These are phyloP conservation scores for Baryphthengus martii DNA, from an alignment of 2,113 vertebrate species.

Conservation along the genomic window DNA sequence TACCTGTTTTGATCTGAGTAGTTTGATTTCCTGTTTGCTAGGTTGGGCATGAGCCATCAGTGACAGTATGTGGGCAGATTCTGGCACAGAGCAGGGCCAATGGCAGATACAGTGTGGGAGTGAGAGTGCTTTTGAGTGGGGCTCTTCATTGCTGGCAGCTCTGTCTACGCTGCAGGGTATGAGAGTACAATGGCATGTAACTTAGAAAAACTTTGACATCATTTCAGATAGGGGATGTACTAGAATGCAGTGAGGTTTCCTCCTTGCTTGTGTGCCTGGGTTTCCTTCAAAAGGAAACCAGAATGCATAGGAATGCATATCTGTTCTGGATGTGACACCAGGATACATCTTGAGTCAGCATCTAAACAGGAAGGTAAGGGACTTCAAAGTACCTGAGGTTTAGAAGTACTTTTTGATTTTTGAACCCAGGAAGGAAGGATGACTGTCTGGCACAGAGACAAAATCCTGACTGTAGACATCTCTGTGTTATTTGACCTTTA, in stretches of 20 bases:
- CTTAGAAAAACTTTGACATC: neutral
- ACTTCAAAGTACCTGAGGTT: neutral
- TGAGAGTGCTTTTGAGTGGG: neutral
- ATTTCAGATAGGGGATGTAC: rapidly evolving
- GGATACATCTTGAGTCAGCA: neutral
- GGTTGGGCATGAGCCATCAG: neutral
- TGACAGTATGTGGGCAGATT: neutral
- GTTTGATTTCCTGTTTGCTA: neutral
- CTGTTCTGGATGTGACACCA: neutral
- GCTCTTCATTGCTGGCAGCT: neutral
- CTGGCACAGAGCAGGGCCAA: neutral
- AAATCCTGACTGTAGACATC: neutral
- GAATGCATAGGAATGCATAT: neutral
- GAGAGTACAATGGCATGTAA: neutral
- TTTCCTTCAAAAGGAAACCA: neutral
- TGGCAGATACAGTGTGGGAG: neutral
- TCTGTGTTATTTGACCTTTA: neutral
- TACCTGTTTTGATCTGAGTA: neutral
- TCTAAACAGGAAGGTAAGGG: neutral
- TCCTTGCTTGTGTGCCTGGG: neutral
- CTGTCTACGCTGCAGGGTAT: neutral
- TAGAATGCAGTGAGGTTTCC: neutral
- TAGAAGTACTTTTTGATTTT: neutral
- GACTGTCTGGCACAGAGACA: neutral
- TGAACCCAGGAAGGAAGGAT: neutral